phyloP scores from a whole-genome alignment of 1,140 invertebrate species.

The Neodiprion virginianus region DNA sequence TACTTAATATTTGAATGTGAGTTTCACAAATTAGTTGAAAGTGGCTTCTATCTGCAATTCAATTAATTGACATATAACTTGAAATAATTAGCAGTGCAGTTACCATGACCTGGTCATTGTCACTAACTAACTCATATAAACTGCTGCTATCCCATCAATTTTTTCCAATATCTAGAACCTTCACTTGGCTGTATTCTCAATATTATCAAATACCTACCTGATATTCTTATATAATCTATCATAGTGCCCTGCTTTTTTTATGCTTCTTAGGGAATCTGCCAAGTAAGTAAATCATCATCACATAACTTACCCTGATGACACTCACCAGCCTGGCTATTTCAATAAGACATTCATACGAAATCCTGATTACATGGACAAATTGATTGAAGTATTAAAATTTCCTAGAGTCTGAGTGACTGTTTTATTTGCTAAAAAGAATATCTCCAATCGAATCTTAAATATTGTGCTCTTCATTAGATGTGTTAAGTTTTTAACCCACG shows the following conservation, averaged over 20 bases:
- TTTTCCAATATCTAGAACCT: too few relatives aligned
- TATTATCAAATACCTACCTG: not conserved
- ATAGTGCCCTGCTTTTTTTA: constrained; percentile 54
- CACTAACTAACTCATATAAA: not conserved
- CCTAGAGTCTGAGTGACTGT: constrained; percentile 9
- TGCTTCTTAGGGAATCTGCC: constrained; percentile 64
- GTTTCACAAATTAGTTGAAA: not conserved
- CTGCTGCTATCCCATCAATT: too few relatives aligned
- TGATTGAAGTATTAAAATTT: too few relatives aligned
- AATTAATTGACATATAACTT: not conserved
- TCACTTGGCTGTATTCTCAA: too few relatives aligned
- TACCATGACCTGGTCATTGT: not conserved
- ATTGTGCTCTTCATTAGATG: too few relatives aligned
- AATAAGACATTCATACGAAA: too few relatives aligned
- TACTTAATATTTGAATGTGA: not conserved
- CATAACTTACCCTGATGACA: not conserved
- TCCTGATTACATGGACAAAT: too few relatives aligned
- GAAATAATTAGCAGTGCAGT: not conserved
- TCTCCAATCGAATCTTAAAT: too few relatives aligned
- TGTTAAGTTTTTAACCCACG: too few relatives aligned
- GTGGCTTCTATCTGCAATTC: not conserved
- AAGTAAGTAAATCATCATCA: constrained; percentile 57
- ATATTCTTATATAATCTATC: constrained; percentile 7
- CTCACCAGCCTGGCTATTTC: too few relatives aligned
- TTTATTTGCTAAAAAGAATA: constrained; percentile 32